These are phyloP conservation scores for Achlya flavicornis DNA, from an alignment of 2,888 invertebrate species.

Conservation along the genomic window DNA sequence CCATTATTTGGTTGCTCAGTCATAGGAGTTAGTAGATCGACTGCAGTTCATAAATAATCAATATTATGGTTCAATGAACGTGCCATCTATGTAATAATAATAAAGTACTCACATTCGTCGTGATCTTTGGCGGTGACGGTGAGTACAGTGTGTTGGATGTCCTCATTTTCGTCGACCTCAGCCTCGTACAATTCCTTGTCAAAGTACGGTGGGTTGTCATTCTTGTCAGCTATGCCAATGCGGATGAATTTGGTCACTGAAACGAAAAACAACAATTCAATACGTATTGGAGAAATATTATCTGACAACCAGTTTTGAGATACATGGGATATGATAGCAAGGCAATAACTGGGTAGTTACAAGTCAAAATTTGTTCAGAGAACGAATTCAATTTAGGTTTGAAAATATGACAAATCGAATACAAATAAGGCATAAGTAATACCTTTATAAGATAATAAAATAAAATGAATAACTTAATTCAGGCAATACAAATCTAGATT, in stretches of 20 bases:
- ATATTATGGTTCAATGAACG: not conserved
- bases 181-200: slow-evolving; percentile 98
- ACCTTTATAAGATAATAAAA: no score
- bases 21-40: no score
- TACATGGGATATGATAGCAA: not conserved
- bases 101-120: slow-evolving; percentile 95
- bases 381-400: no score
- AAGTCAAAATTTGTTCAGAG: no score
- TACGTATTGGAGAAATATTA: not conserved
- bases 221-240: slow-evolving; percentile 99
- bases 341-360: no score
- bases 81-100: not conserved
- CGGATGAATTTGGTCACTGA: slow-evolving; percentile 99
- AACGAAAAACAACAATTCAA: slow-evolving; percentile 63
- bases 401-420: no score
- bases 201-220: slow-evolving; percentile 99
- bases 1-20: no score
- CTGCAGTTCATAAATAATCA: no score
- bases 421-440: no score
- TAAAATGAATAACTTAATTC: no score
- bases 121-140: slow-evolving; percentile 99
- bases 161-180: slow-evolving; percentile 98
- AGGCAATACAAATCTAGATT: not conserved
- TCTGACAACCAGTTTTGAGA: not conserved
- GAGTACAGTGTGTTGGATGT: slow-evolving; percentile 97